These are phyloP conservation scores for Diabrotica undecimpunctata DNA, from an alignment of 1,140 invertebrate genomes.

Conservation along the genomic window DNA sequence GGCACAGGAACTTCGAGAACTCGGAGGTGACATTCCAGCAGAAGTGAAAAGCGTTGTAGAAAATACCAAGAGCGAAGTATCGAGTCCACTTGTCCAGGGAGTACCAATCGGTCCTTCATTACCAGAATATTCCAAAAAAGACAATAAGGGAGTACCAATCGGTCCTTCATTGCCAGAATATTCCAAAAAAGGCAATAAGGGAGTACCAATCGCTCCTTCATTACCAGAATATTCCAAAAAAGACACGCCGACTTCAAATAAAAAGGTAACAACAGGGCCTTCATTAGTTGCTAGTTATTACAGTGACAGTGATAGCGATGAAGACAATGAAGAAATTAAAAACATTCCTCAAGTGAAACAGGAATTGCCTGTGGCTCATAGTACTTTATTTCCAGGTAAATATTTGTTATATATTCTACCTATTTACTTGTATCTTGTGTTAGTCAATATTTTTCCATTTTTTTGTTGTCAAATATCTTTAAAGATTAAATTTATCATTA, in stretches of 20 bases:
- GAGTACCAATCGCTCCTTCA: too few species aligned
- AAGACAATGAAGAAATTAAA: slow-evolving; percentile 40
- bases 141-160: too few species aligned
- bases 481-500: too few species aligned
- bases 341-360: slow-evolving; percentile 23
- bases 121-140: too few species aligned
- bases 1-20: slow-evolving; percentile 46
- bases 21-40: slow-evolving; percentile 37
- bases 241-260: neutral
- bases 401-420: neutral
- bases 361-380: slow-evolving; percentile 28
- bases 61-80: slow-evolving; percentile 14
- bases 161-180: too few species aligned
- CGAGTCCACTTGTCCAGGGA: neutral
- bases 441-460: too few species aligned
- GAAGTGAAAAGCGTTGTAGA: slow-evolving; percentile 22
- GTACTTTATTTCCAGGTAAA: slow-evolving; percentile 48
- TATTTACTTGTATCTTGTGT: too few species aligned
- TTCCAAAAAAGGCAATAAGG: too few species aligned
- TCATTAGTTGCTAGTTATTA: slow-evolving; percentile 56
- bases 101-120: neutral
- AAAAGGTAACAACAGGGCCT: slow-evolving; percentile 38
- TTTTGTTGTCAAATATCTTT: too few species aligned
- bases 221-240: too few species aligned
- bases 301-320: slow-evolving; percentile 55